Conservation (phyloP, 2,113 vertebrate genomes). For the Heteronetta atricapilla region DNA sequence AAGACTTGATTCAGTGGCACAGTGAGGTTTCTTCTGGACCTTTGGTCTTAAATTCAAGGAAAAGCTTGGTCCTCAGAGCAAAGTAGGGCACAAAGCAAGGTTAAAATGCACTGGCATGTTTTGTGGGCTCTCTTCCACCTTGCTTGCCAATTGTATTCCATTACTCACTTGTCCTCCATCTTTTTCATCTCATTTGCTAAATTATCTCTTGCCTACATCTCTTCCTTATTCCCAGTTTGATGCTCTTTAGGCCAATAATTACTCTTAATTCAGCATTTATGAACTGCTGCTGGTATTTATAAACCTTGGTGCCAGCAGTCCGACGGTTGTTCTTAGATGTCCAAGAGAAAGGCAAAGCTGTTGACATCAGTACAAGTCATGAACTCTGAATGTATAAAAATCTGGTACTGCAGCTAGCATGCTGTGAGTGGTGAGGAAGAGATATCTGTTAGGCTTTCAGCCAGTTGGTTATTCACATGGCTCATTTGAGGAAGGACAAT, state of each 20-base stretch:
- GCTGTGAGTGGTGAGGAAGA: background rate
- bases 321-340: background rate
- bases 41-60: background rate
- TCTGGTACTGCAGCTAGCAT: background rate
- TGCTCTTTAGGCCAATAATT: conserved; percentile 17
- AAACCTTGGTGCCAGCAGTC: conserved; percentile 31
- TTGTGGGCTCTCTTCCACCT: background rate
- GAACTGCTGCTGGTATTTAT: conserved; percentile 8
- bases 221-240: background rate
- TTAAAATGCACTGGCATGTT: background rate
- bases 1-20: background rate
- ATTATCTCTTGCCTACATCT: conserved; percentile 9
- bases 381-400: conserved; percentile 10
- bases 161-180: background rate
- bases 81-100: background rate
- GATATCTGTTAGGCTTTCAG: background rate
- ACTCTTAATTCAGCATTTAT: conserved; percentile 22
- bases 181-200: background rate
- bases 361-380: conserved; percentile 23
- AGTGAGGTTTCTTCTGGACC: background rate
- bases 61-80: background rate
- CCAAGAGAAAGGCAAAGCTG: conserved; percentile 28
- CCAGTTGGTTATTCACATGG: background rate
- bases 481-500: background rate
- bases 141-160: background rate